Base-by-base conservation (phyloP, 2,113 vertebrate species). In the Odobenus rosmarus region DNA sequence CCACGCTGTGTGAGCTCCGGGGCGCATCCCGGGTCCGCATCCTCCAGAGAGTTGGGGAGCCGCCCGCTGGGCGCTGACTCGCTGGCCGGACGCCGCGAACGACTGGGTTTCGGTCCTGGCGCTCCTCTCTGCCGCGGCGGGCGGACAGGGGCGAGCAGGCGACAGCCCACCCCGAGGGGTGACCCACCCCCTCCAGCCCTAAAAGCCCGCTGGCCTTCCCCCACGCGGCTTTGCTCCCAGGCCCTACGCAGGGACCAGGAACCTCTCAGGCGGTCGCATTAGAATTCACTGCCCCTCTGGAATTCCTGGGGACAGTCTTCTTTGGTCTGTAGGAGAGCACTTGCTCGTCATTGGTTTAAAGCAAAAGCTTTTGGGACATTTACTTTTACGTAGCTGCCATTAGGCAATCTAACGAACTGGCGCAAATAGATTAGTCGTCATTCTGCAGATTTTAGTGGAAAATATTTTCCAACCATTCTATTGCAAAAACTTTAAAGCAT, bases 351-450 rank as follows among this genome's bases (percentile, higher is more conserved):
- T 33, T 57, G 7, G 5, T 77, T 84, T 83, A 53, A 88, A 59
- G 42, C 92, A 49, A 51, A 95, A 36, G 95, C 81, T 77, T 93
- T 94, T 4, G 3, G 42, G 87, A 82, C 55, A 31, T 51, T 62
- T 59, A 83, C 64, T 96, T 89, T 88, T 76, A 92, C 87, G 62
- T n/a, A 16, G 93, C n/a, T 82, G 88, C 88, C 95, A 61, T 85
- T 72, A 79, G 59, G 62, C 79, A 21, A 74, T 86, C 61, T 88
- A 92, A 88, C 81, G 83, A 93, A 79, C 77, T 42, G 81, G 77
- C 31, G 10, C 95, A 18, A 84, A 94, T n/a, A 84, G 46, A 59
- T 92, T 69, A 89, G 69, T 93, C 88, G 53, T 87, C 80, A 8
- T 76, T 84, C 85, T 93, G 81, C 71, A 91, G 33, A 53, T 90